A percentile compares a stretch with the other conserved stretches of the same genome.
Evolutionary conservation across 2,888 invertebrate species (phyloP).

Genomic region (Lymantria monacha): DNA sequence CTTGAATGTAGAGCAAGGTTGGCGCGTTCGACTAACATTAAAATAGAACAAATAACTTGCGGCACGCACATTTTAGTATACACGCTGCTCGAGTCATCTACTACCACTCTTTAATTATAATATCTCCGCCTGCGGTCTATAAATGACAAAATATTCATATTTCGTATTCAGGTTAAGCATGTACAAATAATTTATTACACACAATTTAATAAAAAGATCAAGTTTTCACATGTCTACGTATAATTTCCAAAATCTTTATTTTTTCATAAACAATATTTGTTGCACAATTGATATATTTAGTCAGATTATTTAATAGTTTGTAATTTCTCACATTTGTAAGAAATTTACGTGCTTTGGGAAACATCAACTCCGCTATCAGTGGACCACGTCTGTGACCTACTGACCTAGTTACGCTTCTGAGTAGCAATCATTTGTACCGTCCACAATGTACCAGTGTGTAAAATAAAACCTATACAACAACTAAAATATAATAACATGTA

Average conservation of each 20-base stretch:
- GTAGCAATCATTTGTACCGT: conserved; percentile 61
- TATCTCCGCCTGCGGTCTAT: conserved; percentile 10
- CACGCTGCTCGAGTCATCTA: conserved; percentile 41
- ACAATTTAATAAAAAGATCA: too few species aligned
- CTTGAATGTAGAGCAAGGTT: conserved; percentile 72
- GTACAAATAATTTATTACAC: too few species aligned
- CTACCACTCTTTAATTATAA: conserved; percentile 26
- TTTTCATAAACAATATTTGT: too few species aligned
- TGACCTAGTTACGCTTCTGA: conserved; percentile 84
- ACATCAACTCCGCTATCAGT: conserved; percentile 62
- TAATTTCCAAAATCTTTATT: too few species aligned
- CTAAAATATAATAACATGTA: conserved; percentile 14
- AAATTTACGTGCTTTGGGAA: conserved; percentile 59
- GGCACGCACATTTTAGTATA: conserved; percentile 56
- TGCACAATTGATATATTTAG: too few species aligned
- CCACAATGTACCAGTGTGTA: conserved; percentile 39
- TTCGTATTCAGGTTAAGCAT: not conserved
- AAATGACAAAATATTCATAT: not conserved
- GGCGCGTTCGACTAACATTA: conserved; percentile 66
- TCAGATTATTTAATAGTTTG: not conserved
- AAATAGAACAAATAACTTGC: conserved; percentile 70
- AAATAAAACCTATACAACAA: conserved; percentile 19
- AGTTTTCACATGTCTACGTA: too few species aligned
- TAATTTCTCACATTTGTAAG: conserved; percentile 18
- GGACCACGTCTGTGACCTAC: conserved; percentile 84